These are phyloP conservation scores for Lagocephalus sceleratus DNA, from an alignment of 2,797 vertebrate genomes.

Conservation along the genomic window DNA sequence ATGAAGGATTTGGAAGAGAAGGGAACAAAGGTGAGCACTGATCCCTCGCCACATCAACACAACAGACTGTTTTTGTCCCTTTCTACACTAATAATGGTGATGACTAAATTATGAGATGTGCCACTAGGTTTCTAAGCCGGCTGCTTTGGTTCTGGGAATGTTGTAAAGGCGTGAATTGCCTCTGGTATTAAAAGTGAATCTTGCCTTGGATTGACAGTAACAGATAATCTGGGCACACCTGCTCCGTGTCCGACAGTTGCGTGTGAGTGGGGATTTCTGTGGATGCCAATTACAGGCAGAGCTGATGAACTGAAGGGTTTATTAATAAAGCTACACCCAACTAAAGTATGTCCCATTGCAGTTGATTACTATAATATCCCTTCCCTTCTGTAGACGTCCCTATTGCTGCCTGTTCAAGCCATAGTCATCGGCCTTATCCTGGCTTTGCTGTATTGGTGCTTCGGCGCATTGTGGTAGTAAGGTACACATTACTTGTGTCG, in stretches of 20 bases:
- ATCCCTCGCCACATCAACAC: neutral
- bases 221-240: conserved; percentile 13
- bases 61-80: neutral
- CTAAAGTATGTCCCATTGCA: conserved; percentile 61
- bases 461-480: conserved; percentile 99
- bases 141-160: conserved; percentile 26
- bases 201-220: conserved; percentile 22
- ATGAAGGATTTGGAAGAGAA: conserved; percentile 91
- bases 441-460: conserved; percentile 99
- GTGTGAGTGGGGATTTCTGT: conserved; percentile 33
- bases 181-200: conserved; percentile 23
- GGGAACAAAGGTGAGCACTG: conserved; percentile 85
- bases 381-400: conserved; percentile 98
- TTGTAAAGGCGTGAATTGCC: conserved; percentile 11
- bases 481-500: conserved; percentile 92
- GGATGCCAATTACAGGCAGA: conserved; percentile 41
- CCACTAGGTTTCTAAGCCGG: neutral
- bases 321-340: conserved; percentile 53
- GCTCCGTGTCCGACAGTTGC: conserved; percentile 22
- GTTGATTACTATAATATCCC: conserved; percentile 94
- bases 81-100: neutral
- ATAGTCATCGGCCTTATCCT: conserved; percentile 98
- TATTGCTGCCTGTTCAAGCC: conserved; percentile 98
- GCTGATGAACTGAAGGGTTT: conserved; percentile 36
- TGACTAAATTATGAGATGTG: neutral